Base-by-base conservation (phyloP, 1,140 invertebrate genomes). In the Medauroidea extradentata region DNA sequence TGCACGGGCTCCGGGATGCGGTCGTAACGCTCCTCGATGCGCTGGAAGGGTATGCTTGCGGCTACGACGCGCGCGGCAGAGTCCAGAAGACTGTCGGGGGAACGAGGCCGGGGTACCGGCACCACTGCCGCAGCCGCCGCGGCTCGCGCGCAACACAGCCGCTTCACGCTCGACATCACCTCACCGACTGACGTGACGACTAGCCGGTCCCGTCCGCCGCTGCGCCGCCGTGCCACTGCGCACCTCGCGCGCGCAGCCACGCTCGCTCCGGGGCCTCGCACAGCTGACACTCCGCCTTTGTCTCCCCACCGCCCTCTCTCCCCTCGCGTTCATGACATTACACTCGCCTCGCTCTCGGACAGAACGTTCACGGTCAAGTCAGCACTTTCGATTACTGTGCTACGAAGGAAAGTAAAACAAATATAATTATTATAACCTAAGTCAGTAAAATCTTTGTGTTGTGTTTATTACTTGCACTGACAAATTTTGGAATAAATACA, bases 1-100 rank as follows among this genome's bases (percentile, higher is more conserved):
- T 93, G 91, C 67, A 93, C 90, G 59, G 90, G 90, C 75, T 93
- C 90, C 41, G 90, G 90, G 71, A 93, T 91, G 64, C 90, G 83
- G 68, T 90, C 87, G 74, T 90, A 91, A 62, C 86, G 82, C 75
- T 93, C 89, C 78, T 93, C 90, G 73, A 93, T 90, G 64, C 85
- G 80, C 75, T 92, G 89, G 78, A 93, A 93, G 49, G 90, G 88
- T 58, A 92, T 86, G 69, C 86, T 85, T 73, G 88, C 85, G 65
- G 90, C 91, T 56, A 92, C 91, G 65, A 88, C 85, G 78, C 88
- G 87, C 63, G 90, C 89, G 71, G 86, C 85, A 64, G 91, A 86
- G 77, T 93, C 89, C 63, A 93, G 79, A 63, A 93, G 78, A 48
- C 87, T 77, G 76, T 83, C 80, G 65, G 83, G 82, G 71, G 76